A percentile compares a stretch with the other conserved stretches of the same genome.
Conservation (phyloP, 2,797 vertebrate genomes). For the Falco rusticolus region DNA sequence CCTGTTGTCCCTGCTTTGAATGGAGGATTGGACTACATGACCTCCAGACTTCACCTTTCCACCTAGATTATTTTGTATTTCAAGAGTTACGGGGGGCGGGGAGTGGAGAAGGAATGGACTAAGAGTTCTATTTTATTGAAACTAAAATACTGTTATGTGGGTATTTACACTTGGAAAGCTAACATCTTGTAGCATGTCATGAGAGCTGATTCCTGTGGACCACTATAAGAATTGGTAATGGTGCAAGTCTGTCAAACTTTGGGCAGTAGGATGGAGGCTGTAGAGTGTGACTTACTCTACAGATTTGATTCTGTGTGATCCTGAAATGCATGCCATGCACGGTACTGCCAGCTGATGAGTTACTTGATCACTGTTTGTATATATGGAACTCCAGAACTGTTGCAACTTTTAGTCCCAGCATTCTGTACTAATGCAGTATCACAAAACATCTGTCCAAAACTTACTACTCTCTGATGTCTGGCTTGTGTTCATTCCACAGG, state of each 20-base stretch:
- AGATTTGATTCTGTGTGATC: background rate
- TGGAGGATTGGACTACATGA: background rate
- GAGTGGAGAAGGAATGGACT: background rate
- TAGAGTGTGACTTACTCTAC: background rate
- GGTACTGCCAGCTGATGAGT: background rate
- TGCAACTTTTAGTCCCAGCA: background rate
- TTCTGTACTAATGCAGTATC: background rate
- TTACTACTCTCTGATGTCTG: background rate
- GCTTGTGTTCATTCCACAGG: constrained; percentile 70
- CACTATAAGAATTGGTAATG: background rate
- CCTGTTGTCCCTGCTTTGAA: background rate
- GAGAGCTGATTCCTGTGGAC: background rate
- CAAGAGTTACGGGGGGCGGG: background rate
- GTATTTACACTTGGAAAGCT: background rate
- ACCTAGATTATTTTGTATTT: background rate
- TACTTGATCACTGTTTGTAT: background rate
- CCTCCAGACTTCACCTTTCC: background rate
- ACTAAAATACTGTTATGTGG: background rate
- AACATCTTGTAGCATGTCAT: background rate
- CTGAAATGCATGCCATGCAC: background rate
- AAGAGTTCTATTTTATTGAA: background rate
- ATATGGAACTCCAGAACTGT: background rate
- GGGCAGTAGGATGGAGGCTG: background rate
- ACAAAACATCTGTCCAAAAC: background rate
- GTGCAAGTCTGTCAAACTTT: background rate